These are phyloP conservation scores for Aricia artaxerxes DNA, from an alignment of 2,888 invertebrate genomes.

Conservation along the genomic window DNA sequence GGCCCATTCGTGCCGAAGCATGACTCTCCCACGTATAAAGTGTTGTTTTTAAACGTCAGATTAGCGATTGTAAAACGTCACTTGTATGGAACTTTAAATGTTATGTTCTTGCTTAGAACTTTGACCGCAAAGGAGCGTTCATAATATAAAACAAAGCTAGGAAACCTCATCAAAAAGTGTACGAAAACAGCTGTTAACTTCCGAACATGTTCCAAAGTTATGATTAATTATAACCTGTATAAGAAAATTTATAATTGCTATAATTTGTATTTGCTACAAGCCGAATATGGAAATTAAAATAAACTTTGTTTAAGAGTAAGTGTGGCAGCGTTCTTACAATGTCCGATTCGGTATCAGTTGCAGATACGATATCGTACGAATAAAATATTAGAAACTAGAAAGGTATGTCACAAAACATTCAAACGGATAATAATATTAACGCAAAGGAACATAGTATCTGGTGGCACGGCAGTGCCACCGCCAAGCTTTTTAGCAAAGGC, in stretches of 20 bases:
- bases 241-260: constrained; percentile 11
- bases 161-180: constrained; percentile 1
- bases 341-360: neutral
- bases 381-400: too few relatives aligned
- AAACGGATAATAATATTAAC: too few relatives aligned
- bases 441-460: too few relatives aligned
- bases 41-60: too few relatives aligned
- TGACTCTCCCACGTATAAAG: too few relatives aligned
- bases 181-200: neutral
- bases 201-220: neutral
- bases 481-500: too few relatives aligned
- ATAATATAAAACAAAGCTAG: neutral
- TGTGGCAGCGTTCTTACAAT: neutral
- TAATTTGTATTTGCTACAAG: constrained; percentile 12
- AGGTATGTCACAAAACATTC: too few relatives aligned
- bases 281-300: neutral
- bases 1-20: too few relatives aligned
- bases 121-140: neutral
- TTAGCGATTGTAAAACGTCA: too few relatives aligned
- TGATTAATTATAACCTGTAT: constrained; percentile 15
- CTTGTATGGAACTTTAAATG: too few relatives aligned
- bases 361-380: too few relatives aligned
- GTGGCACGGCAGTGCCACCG: too few relatives aligned
- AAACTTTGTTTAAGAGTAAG: neutral
- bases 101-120: neutral